These are phyloP conservation scores for Oryzias sinensis DNA, from an alignment of 2,797 vertebrate genomes.

Conservation along the genomic window DNA sequence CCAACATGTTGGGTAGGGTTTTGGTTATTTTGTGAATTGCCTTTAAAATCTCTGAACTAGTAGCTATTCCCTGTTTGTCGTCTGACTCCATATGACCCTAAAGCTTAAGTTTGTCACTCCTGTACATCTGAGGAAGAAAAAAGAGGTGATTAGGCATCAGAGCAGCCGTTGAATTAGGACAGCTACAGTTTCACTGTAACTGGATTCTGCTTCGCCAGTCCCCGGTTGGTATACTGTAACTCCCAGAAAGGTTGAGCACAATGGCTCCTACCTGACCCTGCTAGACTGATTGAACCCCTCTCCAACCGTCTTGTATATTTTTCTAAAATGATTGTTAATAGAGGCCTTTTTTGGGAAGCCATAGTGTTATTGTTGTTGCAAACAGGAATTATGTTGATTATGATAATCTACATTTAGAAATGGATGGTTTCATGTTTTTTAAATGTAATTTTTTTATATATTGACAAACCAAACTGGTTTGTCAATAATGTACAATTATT, in stretches of 20 bases:
- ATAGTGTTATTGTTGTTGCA: too few species aligned
- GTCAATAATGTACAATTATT: too few species aligned
- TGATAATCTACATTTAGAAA: too few species aligned
- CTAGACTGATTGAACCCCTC: constrained; percentile 8
- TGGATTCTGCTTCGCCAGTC: constrained; percentile 44
- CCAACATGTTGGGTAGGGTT: too few species aligned
- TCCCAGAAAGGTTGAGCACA: constrained; percentile 28
- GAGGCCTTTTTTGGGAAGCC: too few species aligned
- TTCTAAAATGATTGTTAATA: too few species aligned
- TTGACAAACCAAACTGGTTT: too few species aligned
- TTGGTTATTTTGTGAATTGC: too few species aligned
- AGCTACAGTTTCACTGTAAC: constrained; percentile 65
- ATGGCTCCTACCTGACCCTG: constrained; percentile 34
- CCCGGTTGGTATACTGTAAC: constrained; percentile 51
- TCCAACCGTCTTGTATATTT: not conserved
- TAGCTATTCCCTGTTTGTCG: constrained; percentile 43
- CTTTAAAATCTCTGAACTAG: constrained; percentile 16
- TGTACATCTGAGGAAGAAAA: constrained; percentile 40
- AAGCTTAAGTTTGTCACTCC: constrained; percentile 11
- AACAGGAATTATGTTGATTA: too few species aligned
- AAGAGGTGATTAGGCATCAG: constrained; percentile 45
- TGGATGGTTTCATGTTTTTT: too few species aligned
- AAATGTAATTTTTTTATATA: too few species aligned
- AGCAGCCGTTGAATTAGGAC: constrained; percentile 19
- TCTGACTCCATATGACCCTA: constrained; percentile 48